A percentile compares a stretch with the other conserved stretches of the same genome.
Conservation (phyloP, 2,888 invertebrate species). For the Mesoligia furuncula region DNA sequence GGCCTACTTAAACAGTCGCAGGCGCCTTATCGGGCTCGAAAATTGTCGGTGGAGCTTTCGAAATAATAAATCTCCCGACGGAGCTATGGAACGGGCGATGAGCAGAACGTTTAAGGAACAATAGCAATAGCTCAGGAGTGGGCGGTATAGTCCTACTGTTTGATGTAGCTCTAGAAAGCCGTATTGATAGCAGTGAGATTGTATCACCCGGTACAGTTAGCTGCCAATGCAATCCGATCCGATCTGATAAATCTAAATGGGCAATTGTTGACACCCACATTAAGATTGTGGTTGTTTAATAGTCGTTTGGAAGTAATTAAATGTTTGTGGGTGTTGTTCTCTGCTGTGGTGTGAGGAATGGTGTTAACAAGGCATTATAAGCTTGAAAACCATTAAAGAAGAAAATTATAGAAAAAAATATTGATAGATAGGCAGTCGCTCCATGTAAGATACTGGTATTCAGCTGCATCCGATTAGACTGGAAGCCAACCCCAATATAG, state of each 20-base stretch:
- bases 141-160: slow-evolving; percentile 49
- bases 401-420: background rate
- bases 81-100: slow-evolving; percentile 66
- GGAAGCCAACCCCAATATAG: too few relatives aligned
- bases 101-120: slow-evolving; percentile 56
- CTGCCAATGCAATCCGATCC: slow-evolving; percentile 46
- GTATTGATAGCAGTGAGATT: slow-evolving; percentile 46
- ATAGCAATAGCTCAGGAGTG: slow-evolving; percentile 54
- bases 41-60: slow-evolving; percentile 76
- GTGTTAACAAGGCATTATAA: background rate
- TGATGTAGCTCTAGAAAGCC: slow-evolving; percentile 28
- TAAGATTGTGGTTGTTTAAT: slow-evolving; percentile 26
- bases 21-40: slow-evolving; percentile 76
- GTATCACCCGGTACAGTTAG: slow-evolving; percentile 49
- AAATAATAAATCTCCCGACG: slow-evolving; percentile 77
- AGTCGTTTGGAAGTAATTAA: slow-evolving; percentile 31
- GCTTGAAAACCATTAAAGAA: background rate
- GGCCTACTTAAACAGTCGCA: slow-evolving; percentile 70
- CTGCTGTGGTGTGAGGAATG: background rate
- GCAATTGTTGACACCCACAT: slow-evolving; percentile 50
- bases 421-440: too few relatives aligned
- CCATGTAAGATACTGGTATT: too few relatives aligned
- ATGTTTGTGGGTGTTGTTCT: slow-evolving; percentile 15
- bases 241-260: slow-evolving; percentile 47
- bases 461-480: too few relatives aligned